Base-by-base conservation (phyloP, 2,797 vertebrate genomes). In the Mallotus villosus region DNA sequence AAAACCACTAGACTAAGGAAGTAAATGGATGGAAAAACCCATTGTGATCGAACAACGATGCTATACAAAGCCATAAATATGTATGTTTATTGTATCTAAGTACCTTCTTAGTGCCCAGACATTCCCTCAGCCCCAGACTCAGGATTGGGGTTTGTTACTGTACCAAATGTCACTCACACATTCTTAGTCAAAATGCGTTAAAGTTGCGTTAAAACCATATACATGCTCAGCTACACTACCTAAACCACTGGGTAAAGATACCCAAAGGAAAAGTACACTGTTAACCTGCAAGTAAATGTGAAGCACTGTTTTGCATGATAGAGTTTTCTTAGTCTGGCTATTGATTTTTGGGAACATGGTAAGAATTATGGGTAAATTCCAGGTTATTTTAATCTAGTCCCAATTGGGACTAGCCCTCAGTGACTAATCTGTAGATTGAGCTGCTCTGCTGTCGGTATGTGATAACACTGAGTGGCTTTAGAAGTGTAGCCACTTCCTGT, bases 271-370 rank as follows among this genome's bases (percentile, higher is more conserved):
- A 60, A 32, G 17, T 63, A 67, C 49, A 49, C 65, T 59, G 24
- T 74, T 71, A 57, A 67, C 74, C 74, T 76, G 72, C 64, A 60
- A 2, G 27, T 77, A 51, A 63, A 75, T 74, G 74, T 80, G 73
- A 27, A 75, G 75, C 49, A 70, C 69, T 9, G 58, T 59, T 76
- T 76, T 76, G 78, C 79, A 70, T 80, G 72, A 62, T 67, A 24
- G 19, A 63, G 67, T 9, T 53, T 46, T 70, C 21, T 63, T 25
- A 37, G 2, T 46, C 34, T 74, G 49, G 17, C 49, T 51, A 51
- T 51, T 51, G 49, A 17, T 17, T 51, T 12, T 14, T 14, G 19
- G 17, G 16, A 55, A 55, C 19, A 19, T 55, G 9, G 37, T 41
- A 12, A 41, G 37, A 41, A 41, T 41, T 41, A 11, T 41, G 37